These are phyloP conservation scores for Acropternis orthonyx DNA, from an alignment of 2,797 vertebrate species.

Conservation along the genomic window DNA sequence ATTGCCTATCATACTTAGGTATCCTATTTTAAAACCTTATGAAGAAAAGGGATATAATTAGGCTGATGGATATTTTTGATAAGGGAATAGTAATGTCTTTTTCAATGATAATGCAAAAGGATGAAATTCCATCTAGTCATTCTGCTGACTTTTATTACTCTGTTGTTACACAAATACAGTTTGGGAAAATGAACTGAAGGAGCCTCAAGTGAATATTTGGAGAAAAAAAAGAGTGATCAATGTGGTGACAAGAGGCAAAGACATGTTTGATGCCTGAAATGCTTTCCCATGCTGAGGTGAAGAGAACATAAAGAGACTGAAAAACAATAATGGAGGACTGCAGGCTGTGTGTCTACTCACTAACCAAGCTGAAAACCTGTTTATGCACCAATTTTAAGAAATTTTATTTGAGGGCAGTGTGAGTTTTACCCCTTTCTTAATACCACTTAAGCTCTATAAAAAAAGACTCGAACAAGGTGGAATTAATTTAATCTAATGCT, in stretches of 20 bases:
- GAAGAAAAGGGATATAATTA: constrained; percentile 60
- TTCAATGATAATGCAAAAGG: constrained; percentile 51
- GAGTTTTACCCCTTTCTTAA: background rate
- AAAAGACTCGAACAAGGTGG: background rate
- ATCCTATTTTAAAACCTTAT: constrained; percentile 56
- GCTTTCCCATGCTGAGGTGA: background rate
- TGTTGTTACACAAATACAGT: constrained; percentile 11
- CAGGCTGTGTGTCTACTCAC: background rate
- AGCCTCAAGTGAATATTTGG: constrained; percentile 16
- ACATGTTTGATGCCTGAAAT: background rate
- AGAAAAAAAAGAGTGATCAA: background rate
- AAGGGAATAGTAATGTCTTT: constrained; percentile 61
- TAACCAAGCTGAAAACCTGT: background rate
- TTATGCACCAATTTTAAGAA: background rate
- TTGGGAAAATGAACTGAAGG: constrained; percentile 31
- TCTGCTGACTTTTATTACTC: constrained; percentile 52
- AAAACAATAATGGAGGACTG: background rate
- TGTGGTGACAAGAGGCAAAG: background rate
- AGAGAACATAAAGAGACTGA: background rate
- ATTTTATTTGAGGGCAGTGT: background rate
- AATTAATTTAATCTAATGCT: background rate
- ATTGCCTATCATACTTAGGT: constrained; percentile 50
- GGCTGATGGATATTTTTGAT: constrained; percentile 68
- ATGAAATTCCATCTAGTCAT: constrained; percentile 43
- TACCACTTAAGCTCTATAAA: background rate